Evolutionary conservation across 92 coral and sea anemone species (phyloP).

Genomic region (Parazoanthus swiftii): DNA sequence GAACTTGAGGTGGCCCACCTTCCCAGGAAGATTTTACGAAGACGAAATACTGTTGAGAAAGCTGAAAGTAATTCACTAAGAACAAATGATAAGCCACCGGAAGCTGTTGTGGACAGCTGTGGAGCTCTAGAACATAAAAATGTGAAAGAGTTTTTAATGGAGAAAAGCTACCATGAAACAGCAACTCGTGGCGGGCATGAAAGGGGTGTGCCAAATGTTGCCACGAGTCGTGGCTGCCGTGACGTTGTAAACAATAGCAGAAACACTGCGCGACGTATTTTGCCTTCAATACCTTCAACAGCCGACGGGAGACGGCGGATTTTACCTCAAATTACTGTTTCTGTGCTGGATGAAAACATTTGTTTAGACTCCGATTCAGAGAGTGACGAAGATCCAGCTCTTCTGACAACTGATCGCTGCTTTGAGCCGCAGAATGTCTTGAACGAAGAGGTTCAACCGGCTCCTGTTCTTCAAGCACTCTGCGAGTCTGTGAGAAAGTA

Average conservation of each 20-base stretch:
- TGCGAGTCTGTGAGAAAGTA: not conserved
- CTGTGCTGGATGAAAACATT: not conserved
- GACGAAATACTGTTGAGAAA: not conserved
- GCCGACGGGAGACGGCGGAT: not conserved
- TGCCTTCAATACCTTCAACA: not conserved
- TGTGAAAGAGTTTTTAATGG: not conserved
- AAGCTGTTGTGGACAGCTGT: not conserved
- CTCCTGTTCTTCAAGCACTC: not conserved
- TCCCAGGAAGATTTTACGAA: not conserved
- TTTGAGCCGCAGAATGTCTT: not conserved
- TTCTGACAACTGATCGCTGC: constrained; percentile 15
- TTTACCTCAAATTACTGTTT: constrained; percentile 4
- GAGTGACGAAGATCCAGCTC: not conserved
- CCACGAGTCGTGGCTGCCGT: not conserved
- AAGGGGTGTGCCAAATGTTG: not conserved
- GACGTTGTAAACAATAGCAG: not conserved
- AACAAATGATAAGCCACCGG: not conserved
- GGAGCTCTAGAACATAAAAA: not conserved
- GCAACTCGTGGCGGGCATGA: too few species aligned
- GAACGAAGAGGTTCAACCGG: not conserved
- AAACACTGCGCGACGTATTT: not conserved
- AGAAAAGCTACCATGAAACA: not conserved
- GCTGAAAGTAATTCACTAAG: too few species aligned
- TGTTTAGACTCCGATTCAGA: not conserved
- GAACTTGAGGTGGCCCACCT: not conserved